Evolutionary conservation across 2,888 invertebrate genomes (phyloP).

Genomic region (Hoplodrina ambigua): DNA sequence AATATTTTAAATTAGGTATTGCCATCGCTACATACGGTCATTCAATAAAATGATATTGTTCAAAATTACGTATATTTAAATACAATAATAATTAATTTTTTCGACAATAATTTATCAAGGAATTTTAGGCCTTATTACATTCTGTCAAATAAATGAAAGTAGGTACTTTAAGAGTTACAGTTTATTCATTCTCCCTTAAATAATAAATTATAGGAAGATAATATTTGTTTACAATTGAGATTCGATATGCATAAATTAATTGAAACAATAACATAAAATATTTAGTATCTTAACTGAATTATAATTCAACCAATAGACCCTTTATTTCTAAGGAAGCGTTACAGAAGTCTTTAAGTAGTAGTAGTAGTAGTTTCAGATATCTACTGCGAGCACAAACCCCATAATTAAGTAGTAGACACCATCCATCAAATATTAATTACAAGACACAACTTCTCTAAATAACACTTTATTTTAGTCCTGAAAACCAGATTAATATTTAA

Average conservation of each 20-base stretch:
- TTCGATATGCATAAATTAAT: constrained; percentile 43
- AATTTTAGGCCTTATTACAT: constrained; percentile 8
- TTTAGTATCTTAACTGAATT: constrained; percentile 4
- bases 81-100: neutral
- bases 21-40: constrained; percentile 47
- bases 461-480: no score
- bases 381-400: neutral
- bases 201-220: constrained; percentile 5
- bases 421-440: no score
- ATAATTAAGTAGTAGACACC: no score
- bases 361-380: neutral
- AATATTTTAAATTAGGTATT: constrained; percentile 39
- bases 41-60: constrained; percentile 27
- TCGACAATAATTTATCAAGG: neutral
- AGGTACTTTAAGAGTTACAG: neutral
- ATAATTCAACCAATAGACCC: neutral
- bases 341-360: neutral
- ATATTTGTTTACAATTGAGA: constrained; percentile 39
- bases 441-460: no score
- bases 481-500: no score
- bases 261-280: neutral
- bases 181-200: neutral
- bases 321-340: neutral
- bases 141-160: neutral
- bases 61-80: constrained; percentile 34